phyloP scores from a whole-genome alignment of 2,888 invertebrate genomes.

The Ashinkailepas kermadecensis region DNA sequence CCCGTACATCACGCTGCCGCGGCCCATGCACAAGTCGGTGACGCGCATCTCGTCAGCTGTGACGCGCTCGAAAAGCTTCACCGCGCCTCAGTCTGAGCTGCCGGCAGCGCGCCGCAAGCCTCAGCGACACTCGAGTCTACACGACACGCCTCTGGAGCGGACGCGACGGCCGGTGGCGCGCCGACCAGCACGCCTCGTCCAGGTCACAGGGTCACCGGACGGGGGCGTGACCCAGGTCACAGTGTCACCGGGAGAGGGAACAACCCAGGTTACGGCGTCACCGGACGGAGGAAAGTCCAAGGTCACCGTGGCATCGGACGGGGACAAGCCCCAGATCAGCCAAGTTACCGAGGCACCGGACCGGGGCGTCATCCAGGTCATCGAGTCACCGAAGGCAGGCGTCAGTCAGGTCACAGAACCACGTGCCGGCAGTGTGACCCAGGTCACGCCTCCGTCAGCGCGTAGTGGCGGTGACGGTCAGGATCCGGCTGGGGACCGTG shows the following conservation, averaged over 20 bases:
- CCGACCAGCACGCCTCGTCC: neutral
- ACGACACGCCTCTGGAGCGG: conserved; percentile 1
- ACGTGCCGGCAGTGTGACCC: too few relatives aligned
- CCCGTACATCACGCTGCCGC: conserved; percentile 24
- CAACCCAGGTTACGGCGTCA: too few relatives aligned
- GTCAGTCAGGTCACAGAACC: too few relatives aligned
- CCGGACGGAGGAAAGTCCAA: too few relatives aligned
- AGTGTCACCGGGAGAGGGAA: too few relatives aligned
- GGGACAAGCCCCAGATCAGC: neutral
- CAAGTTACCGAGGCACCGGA: too few relatives aligned
- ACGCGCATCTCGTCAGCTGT: conserved; percentile 23
- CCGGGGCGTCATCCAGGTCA: too few relatives aligned
- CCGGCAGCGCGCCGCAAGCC: conserved; percentile 14
- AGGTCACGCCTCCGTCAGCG: too few relatives aligned
- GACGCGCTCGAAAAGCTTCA: conserved; percentile 32
- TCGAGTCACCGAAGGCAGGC: too few relatives aligned
- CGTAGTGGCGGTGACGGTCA: conserved; percentile 14
- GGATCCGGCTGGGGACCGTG: neutral
- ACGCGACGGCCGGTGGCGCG: neutral
- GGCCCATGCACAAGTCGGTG: conserved; percentile 8
- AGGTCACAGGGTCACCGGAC: too few relatives aligned
- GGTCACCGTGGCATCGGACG: neutral
- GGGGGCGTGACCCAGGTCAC: too few relatives aligned
- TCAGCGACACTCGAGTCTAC: conserved; percentile 25
- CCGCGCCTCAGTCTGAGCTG: conserved; percentile 30